Evolutionary conservation across 2,113 vertebrate genomes (phyloP), one percentile per base, ranked within the genome.

Genomic region (Equus przewalskii): DNA sequence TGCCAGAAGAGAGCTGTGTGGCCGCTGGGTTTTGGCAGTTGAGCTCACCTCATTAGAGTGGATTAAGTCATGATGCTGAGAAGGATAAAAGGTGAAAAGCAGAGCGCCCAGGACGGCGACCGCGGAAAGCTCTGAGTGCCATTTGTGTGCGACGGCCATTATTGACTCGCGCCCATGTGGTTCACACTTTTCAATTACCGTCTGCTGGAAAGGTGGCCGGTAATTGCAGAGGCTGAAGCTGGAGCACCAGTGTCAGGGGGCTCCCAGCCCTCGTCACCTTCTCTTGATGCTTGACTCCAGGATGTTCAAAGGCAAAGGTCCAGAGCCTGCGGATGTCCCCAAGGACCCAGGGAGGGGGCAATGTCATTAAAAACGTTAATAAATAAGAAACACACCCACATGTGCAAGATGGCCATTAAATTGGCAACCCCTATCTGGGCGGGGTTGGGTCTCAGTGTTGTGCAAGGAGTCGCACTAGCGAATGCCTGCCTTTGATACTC

Each of bases 241-340:
- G 96, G 98, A 98, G 98, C 98, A 97, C 98, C 96, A 98, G 99
- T 98, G 99, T 99, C 99, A 98, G 98, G 99, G 99, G 99, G 99
- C 98, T 98, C 98, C 98, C 98, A 91, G 98, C 98, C 98, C 98
- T 97, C 97, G 95, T 98, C 98, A 98, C 98, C 99, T 98, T 98
- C 99, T 98, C 98, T 98, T 98, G 98, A 99, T 98, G 98, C 98
- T 97, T 98, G 97, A 98, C 98, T 99, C 99, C 97, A 96, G 98
- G 97, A 98, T 99, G 99, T 99, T 99, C 99, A 99, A 99, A 99
- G 99, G 99, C 99, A 99, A 98, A 98, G 97, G 98, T 98, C 97
- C 98, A 96, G 98, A 97, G 98, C 95, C 98, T 92, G 85, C 83
- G 92, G 97, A 97, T 97, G 97, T 98, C 98, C 98, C 98, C 2